Base-by-base conservation (phyloP, 1,140 invertebrate genomes). In the Theocolax elegans region DNA sequence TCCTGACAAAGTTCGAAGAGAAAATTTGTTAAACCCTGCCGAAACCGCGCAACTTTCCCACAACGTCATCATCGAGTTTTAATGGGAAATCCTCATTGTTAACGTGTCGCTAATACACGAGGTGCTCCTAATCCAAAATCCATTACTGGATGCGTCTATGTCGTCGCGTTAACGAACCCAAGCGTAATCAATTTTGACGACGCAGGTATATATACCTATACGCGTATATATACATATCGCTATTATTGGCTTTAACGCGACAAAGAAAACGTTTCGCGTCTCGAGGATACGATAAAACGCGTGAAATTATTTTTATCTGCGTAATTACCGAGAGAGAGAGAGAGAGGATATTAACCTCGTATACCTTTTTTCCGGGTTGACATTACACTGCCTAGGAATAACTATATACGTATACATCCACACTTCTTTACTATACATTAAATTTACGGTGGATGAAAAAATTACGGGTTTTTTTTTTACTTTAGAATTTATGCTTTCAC, bases 141-240 rank as follows among this genome's bases (percentile, higher is more conserved):
- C 73, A 72, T 74, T 74, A 74, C 46, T 44, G 46, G 17, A 60
- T 66, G n/a, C n/a, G 62, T 63, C 40, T 67, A 38, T 67, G 51
- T 38, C 35, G 25, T 31, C 44, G n/a, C n/a, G 42, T 69, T 71
- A 70, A 71, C 56, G 66, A 65, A 72, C 40, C 71, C 46, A 21
- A 29, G 58, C 60, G 62, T 75, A 75, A 75, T 75, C 71, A 75
- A 75, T 75, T 75, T 73, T 63, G 59, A 54, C 62, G 60, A 21
- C 23, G 44, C n/a, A 46, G 65, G 60, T 73, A 68, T n/a, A n/a
- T n/a, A n/a, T n/a, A n/a, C n/a, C n/a, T n/a, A n/a, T n/a, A n/a
- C n/a, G n/a, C n/a, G n/a, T n/a, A n/a, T n/a, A n/a, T n/a, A n/a
- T n/a, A n/a, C n/a, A n/a, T n/a, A n/a, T n/a, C n/a, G n/a, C n/a